Evolutionary conservation across 2,797 vertebrate species (phyloP).

Genomic region (Syndactyla subalaris): DNA sequence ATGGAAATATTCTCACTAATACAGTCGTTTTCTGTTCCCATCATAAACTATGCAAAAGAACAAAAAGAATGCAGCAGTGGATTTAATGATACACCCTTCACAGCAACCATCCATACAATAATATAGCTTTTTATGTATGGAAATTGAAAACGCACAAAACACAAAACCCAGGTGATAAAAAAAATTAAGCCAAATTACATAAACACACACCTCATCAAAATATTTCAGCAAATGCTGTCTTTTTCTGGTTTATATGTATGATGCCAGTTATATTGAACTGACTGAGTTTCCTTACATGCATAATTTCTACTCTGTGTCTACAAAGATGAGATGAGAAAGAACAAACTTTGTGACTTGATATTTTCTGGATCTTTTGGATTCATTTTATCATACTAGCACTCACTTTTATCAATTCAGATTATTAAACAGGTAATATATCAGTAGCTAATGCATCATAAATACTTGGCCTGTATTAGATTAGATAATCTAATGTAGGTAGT

Average conservation of each 20-base stretch:
- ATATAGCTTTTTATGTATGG: background rate
- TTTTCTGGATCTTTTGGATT: background rate
- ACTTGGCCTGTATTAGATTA: background rate
- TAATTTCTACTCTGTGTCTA: background rate
- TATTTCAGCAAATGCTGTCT: background rate
- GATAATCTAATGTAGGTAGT: background rate
- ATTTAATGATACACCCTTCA: background rate
- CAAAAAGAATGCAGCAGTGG: background rate
- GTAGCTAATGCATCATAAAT: background rate
- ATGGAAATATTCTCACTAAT: background rate
- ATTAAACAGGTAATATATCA: background rate
- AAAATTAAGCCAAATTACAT: background rate
- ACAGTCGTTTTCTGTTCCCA: background rate
- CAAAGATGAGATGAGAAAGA: background rate
- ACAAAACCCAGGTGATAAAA: background rate
- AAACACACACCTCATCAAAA: background rate
- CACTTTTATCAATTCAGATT: background rate
- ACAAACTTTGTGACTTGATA: accelerated
- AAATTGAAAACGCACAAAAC: background rate
- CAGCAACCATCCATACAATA: background rate
- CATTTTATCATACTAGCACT: background rate
- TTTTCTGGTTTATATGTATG: background rate
- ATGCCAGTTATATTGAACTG: background rate
- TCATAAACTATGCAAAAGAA: background rate
- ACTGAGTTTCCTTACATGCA: background rate